phyloP scores from a whole-genome alignment of 2,113 vertebrate genomes.

The Hydropotes inermis region DNA sequence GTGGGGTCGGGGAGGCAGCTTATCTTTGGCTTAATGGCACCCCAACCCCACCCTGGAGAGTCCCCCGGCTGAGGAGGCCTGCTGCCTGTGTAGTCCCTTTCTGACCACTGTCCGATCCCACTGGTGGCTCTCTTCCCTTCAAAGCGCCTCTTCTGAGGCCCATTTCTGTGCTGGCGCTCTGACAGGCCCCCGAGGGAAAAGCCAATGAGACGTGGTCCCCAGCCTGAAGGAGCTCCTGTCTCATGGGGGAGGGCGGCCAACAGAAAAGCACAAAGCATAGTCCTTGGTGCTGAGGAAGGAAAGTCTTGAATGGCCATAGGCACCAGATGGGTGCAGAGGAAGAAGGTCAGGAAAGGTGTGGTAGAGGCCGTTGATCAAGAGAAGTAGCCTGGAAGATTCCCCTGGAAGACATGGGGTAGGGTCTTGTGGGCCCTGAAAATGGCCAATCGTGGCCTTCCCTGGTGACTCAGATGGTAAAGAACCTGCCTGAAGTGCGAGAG shows the following conservation, averaged over 20 bases:
- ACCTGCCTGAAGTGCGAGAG: neutral
- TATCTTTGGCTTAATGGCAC: neutral
- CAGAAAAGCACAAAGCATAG: neutral
- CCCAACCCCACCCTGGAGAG: no score
- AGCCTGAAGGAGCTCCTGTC: neutral
- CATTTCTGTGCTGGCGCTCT: accelerated
- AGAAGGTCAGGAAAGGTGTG: neutral
- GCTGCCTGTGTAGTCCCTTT: neutral
- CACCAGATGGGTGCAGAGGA: no score
- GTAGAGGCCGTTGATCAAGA: accelerated
- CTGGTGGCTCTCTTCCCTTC: neutral
- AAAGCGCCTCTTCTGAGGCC: neutral
- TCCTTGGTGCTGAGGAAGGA: neutral
- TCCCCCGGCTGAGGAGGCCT: neutral
- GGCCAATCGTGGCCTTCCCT: neutral
- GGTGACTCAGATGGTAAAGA: neutral
- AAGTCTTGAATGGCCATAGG: no score
- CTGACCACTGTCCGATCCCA: neutral
- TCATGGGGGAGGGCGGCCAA: no score
- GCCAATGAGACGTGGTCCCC: neutral
- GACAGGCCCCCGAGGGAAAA: neutral
- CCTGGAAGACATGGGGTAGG: neutral
- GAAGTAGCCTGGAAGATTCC: neutral
- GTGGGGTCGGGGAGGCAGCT: no score
- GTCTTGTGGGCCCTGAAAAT: no score